Base-by-base conservation (phyloP, 2,888 invertebrate genomes). In the Margaritifera margaritifera region DNA sequence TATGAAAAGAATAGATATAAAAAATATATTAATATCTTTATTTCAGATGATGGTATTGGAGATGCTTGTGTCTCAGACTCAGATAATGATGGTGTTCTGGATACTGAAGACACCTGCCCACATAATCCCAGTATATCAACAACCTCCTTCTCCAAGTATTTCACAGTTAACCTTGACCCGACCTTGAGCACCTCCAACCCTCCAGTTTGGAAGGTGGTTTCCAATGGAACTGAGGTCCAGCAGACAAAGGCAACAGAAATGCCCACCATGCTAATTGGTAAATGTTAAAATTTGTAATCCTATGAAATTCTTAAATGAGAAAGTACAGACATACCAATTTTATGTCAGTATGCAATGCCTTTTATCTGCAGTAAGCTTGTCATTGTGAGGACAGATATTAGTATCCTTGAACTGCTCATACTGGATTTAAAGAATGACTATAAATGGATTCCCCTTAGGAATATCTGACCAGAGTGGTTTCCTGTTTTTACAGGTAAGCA, bases 51-150 rank as follows among this genome's bases (percentile, higher is more conserved):
- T 83, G 93, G 94, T 1, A 90, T 93, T 25, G 97, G 97, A 0
- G 96, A 98, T 84, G 92, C 92, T 3, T 98, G 98, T 83, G 93
- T 95, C 83, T 92, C 93, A 60, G 97, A 98, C 88, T 93, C 92
- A 80, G 97, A 98, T 84, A 93, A 93, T 3, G 98, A 98, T 87
- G 93, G 92, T 42, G 92, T 94, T 0, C 92, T 92, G 2, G 94
- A 98, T 86, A 92, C 92, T 51, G 88, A 94, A 4, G 98, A 98
- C 87, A 96, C 96, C 84, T 98, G 97, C 84, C 97, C 75, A 8
- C 69, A 57, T 42, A 74, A 75, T 59, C 52, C 64, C 15, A 57
- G 62, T 8, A 54, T 72, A 15, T 24, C 57, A 3, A 61, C 24
- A 31, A 70, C 79, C 2, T 74, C 76, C 8, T 80, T 80, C 61